Evolutionary conservation across 2,888 invertebrate species (phyloP).

Genomic region (Sepioteuthis lessoniana): DNA sequence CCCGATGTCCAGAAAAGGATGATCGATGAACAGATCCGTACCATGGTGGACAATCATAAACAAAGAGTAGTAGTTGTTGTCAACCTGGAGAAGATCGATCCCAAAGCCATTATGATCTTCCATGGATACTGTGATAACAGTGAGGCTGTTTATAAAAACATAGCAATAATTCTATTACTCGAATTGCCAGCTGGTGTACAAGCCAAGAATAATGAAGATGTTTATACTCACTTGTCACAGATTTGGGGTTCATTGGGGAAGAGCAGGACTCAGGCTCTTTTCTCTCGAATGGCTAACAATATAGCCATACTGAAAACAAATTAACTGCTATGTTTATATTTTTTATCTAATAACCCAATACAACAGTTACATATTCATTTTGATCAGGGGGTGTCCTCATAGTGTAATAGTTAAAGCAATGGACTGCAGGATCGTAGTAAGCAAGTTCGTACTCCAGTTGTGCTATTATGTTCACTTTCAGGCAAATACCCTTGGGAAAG

Average conservation of each 20-base stretch:
- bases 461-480: too few species aligned
- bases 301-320: neutral
- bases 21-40: neutral
- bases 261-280: neutral
- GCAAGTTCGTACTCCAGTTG: too few species aligned
- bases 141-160: neutral
- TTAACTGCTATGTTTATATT: too few species aligned
- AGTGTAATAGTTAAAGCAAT: too few species aligned
- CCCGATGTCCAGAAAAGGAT: neutral
- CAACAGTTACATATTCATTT: too few species aligned
- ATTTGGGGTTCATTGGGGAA: neutral
- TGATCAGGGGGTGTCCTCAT: too few species aligned
- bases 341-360: too few species aligned
- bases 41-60: neutral
- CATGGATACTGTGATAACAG: neutral
- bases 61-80: neutral
- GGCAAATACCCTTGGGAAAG: too few species aligned
- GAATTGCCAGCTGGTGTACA: neutral
- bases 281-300: neutral
- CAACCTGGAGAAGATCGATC: neutral
- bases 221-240: neutral
- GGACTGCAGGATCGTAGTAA: too few species aligned
- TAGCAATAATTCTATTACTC: neutral
- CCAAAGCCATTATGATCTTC: neutral
- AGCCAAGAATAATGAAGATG: neutral